These are phyloP conservation scores for Pristionchus pacificus DNA, from an alignment of 1,140 invertebrate genomes.

Conservation along the genomic window DNA sequence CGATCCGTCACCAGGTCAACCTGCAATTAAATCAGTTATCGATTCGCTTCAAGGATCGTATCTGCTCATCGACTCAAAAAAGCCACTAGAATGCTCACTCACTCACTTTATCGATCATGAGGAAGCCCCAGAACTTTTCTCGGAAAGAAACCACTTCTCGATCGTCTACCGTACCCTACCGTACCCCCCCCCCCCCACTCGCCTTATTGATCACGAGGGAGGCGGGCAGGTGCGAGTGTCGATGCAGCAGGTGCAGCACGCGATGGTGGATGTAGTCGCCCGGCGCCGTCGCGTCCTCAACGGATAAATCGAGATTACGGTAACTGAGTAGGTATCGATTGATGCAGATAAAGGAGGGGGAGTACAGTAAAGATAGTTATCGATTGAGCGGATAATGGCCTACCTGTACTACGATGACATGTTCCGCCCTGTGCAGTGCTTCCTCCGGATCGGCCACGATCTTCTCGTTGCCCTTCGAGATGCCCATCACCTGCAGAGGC, in stretches of 20 bases:
- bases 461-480: constrained; percentile 38
- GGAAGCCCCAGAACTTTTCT: no score
- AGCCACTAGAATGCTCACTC: no score
- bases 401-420: constrained; percentile 46
- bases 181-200: no score
- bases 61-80: no score
- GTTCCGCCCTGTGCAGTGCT: constrained; percentile 48
- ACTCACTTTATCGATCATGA: no score
- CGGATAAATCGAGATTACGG: background rate
- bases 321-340: no score
- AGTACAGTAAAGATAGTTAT: background rate
- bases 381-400: constrained; percentile 20
- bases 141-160: no score
- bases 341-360: constrained; percentile 6
- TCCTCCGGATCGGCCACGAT: constrained; percentile 52
- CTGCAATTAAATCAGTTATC: background rate
- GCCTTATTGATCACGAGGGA: constrained; percentile 51
- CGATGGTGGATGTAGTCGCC: constrained; percentile 54
- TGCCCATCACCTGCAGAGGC: constrained; percentile 12
- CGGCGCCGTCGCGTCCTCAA: constrained; percentile 38
- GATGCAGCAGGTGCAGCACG: constrained; percentile 51
- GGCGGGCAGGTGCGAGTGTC: constrained; percentile 46
- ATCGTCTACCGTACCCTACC: no score
- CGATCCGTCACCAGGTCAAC: constrained; percentile 45
- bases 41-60: no score